Base-by-base conservation (phyloP, 2,888 invertebrate genomes). In the Rutpela maculata region DNA sequence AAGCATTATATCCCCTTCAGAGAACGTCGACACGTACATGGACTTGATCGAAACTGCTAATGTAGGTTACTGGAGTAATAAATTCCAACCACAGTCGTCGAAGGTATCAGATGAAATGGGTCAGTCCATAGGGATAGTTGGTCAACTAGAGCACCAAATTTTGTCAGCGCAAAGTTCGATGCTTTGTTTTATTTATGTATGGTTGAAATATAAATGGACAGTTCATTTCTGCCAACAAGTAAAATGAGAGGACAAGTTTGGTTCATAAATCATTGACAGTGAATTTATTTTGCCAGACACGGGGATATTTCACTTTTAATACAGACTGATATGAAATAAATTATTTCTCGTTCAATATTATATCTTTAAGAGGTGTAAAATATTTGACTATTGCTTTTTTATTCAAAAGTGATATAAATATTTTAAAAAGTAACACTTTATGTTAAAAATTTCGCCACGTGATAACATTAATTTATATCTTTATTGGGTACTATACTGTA, bases 41-140 rank as follows among this genome's bases (percentile, higher is more conserved):
- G 50, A 50, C 50, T n/a, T 50, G 50, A 50, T 50, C 50, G 50
- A 50, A 50, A n/a, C 50, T 50, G 50, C n/a, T 50, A 50, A 50
- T 50, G 50, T 50, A 50, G 50, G 50, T 50, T 50, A 50, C 50
- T 50, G 15, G 50, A 50, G 50, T 50, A 50, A 50, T 50, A 50
- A 50, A 50, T 50, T 50, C n/a, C 7, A 50, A n/a, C 50, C n/a
- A 17, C n/a, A 50, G 6, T 50, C 50, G n/a, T 50, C 3, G 50
- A 50, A n/a, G 1, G n/a, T 50, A n/a, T 50, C 50, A 12, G n/a
- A 4, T n/a, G n/a, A 50, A 50, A 50, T 50, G n/a, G 50, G 50
- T 15, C n/a, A 15, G n/a, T 15, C 50, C 50, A n/a, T 6, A 50
- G 50, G 50, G 50, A 50, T n/a, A n/a, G 50, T 50, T n/a, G 50